phyloP scores from a whole-genome alignment of 2,797 vertebrate genomes.

The Oophaga sylvatica region DNA sequence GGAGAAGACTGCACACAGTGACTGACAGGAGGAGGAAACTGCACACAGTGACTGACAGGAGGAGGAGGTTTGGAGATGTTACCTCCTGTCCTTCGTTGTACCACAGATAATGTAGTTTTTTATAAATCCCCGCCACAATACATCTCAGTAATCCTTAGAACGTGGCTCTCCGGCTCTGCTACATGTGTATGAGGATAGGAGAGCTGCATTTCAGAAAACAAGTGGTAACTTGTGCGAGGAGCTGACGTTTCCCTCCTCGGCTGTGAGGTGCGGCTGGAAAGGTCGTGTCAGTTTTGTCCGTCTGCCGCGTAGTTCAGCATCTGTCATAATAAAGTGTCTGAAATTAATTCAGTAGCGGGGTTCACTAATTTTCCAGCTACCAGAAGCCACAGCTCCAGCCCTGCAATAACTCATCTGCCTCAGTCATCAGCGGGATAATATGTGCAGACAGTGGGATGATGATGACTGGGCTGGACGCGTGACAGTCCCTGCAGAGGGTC shows the following conservation, averaged over 20 bases:
- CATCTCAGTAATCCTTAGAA: too few relatives aligned
- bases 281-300: slow-evolving; percentile 56
- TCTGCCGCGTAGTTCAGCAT: slow-evolving; percentile 17
- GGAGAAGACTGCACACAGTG: too few relatives aligned
- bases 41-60: too few relatives aligned
- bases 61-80: too few relatives aligned
- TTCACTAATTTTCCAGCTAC: slow-evolving; percentile 6
- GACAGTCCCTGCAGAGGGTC: background rate
- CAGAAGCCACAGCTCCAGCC: background rate
- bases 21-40: too few relatives aligned
- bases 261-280: slow-evolving; percentile 50
- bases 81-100: too few relatives aligned
- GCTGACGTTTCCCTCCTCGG: slow-evolving; percentile 57
- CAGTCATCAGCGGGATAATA: slow-evolving; percentile 37
- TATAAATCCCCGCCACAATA: too few relatives aligned
- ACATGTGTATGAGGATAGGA: slow-evolving; percentile 19
- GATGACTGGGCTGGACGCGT: background rate
- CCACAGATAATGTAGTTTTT: too few relatives aligned
- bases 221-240: slow-evolving; percentile 38
- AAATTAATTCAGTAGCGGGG: slow-evolving; percentile 37
- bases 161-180: too few relatives aligned
- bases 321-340: slow-evolving; percentile 60
- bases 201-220: slow-evolving; percentile 50
- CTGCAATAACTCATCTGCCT: slow-evolving; percentile 6
- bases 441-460: slow-evolving; percentile 10